Evolutionary conservation across 2,113 vertebrate genomes (phyloP), one percentile per base, ranked within the genome.

Genomic region (Vimba vimba): DNA sequence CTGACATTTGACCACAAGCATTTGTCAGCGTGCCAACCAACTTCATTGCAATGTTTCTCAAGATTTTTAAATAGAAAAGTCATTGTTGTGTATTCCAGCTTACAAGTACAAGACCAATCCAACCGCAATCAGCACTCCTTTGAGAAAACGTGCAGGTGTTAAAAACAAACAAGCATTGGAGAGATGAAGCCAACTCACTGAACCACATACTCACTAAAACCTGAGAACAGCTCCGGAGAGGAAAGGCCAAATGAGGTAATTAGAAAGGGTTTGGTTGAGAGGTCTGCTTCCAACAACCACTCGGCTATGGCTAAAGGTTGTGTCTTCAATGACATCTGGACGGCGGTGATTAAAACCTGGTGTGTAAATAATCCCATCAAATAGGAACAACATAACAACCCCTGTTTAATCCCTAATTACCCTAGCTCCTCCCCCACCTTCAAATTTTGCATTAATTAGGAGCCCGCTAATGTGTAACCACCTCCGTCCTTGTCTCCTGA

Each of bases 361-460:
- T 79, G 68, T 86, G 86, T 89, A 91, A 87, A 88, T 92, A 94
- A 94, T 94, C 92, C 91, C 91, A 92, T 95, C 92, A 94, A 93
- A 95, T 91, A 90, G 90, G 90, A 94, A 91, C 89, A 83, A 92
- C 83, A 90, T 92, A 92, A 91, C 91, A 92, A 91, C 90, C 89
- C 91, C 90, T 89, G 91, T 92, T 88, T 94, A 93, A 93, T 94
- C 92, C 92, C 86, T 92, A 92, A 94, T 93, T 93, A 93, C 89
- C 89, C 85, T 91, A 87, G 88, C 91, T 93, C 93, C 93, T 86
- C 93, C 93, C 91, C 80, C 85, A 93, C 92, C 91, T 80, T 88
- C 91, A 89, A 85, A 92, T 87, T 89, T 80, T 79, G 68, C 62
- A 91, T 89, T 92, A 93, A 94, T 95, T 94, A 94, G 88, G 86